These are phyloP conservation scores for Ceriagrion tenellum DNA, from an alignment of 2,888 invertebrate genomes.

Conservation along the genomic window DNA sequence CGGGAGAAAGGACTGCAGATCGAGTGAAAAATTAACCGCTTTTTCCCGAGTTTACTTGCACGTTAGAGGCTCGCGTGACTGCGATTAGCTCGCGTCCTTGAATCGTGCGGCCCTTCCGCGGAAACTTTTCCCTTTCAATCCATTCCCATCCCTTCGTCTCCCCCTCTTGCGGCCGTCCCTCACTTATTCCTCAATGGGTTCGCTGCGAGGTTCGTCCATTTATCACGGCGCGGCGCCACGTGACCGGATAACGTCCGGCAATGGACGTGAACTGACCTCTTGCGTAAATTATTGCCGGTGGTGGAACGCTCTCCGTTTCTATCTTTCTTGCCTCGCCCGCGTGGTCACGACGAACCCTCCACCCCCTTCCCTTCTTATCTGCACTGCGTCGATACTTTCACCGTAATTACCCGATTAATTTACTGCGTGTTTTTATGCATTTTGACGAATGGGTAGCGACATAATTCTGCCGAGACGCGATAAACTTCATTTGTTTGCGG, in stretches of 20 bases:
- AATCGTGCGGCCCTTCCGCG: background rate
- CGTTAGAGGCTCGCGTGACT: constrained; percentile 12
- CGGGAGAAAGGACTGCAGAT: background rate
- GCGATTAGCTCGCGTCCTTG: background rate
- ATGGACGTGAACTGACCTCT: background rate
- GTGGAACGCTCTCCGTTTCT: background rate
- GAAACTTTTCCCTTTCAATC: background rate
- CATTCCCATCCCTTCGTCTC: background rate
- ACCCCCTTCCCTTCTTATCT: background rate
- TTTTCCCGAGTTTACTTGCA: background rate
- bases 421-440: background rate
- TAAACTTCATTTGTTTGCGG: background rate
- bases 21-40: background rate
- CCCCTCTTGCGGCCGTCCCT: background rate
- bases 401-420: background rate
- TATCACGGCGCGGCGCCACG: constrained; percentile 22
- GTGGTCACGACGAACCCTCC: background rate
- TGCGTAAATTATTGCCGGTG: background rate
- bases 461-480: background rate
- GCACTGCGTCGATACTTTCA: background rate
- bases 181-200: background rate
- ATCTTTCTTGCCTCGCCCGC: background rate
- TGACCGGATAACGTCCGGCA: constrained; percentile 16
- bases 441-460: background rate
- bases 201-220: background rate